Percentiles rank a stretch among this genome's conserved stretches.
These are phyloP conservation scores for Drosophila monieri DNA, from an alignment of 2,888 invertebrate genomes.

Conservation along the genomic window DNA sequence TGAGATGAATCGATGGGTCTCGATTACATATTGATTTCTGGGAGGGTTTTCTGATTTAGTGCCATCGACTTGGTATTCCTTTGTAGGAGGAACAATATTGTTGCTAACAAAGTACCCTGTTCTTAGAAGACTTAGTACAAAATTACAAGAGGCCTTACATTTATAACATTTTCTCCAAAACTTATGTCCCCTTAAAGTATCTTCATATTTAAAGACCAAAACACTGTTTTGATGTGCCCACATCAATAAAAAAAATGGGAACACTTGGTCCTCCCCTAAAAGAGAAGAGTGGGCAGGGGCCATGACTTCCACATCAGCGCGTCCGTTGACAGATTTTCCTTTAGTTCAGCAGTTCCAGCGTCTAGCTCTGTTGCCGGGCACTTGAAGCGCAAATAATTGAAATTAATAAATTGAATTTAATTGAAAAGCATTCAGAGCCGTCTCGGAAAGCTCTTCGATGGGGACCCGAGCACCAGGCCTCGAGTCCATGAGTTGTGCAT, in stretches of 20 bases:
- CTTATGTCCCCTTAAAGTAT: too few relatives aligned
- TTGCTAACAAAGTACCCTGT: too few relatives aligned
- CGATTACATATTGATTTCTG: constrained; percentile 33
- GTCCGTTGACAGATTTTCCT: constrained; percentile 42
- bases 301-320: constrained; percentile 34
- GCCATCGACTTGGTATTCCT: constrained; percentile 7
- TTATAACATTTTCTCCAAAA: too few relatives aligned
- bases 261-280: constrained; percentile 35
- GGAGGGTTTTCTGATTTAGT: constrained; percentile 6
- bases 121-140: too few relatives aligned
- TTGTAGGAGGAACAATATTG: neutral
- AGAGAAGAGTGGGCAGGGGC: neutral
- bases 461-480: neutral
- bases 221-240: neutral
- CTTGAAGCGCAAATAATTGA: constrained; percentile 75
- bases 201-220: neutral
- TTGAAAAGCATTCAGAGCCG: constrained; percentile 64
- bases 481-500: constrained; percentile 60
- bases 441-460: constrained; percentile 42
- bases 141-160: too few relatives aligned
- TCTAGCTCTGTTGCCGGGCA: constrained; percentile 41
- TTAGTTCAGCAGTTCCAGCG: neutral
- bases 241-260: constrained; percentile 1
- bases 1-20: constrained; percentile 31
- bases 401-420: constrained; percentile 78